Evolutionary conservation across 2,113 vertebrate species (phyloP), one percentile per base, ranked within the genome.

Genomic region (Gopherus flavomarginatus): DNA sequence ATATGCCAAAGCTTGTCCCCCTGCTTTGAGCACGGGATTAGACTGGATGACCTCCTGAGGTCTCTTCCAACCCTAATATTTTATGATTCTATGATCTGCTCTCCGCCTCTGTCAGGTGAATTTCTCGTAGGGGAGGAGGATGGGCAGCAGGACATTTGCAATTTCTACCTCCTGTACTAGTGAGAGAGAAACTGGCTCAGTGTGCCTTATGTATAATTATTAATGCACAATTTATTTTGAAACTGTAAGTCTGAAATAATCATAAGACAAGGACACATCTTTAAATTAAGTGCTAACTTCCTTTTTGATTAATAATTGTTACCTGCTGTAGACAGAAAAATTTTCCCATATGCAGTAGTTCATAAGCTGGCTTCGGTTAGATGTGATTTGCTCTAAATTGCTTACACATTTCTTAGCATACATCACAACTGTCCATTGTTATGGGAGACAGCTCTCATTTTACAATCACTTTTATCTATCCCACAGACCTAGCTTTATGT

Each of bases 291-390:
- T 57, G 12, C 8, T 79, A 78, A 78, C 47, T 94, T 90, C 87
- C 24, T 86, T 92, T 92, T 95, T 95, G 69, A 85, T 89, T 17
- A 86, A 54, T 94, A 89, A 57, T 88, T 93, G 96, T 91, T 90
- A 85, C 26, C 50, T 94, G 22, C 80, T 90, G 19, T 77, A 89
- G 52, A 56, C 21, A 72, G 14, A 77, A 93, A 84, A 52, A 84
- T 88, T 95, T 96, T 92, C 65, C 93, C 21, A 54, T 79, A 47
- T 11, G 9, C 47, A 44, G 50, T 78, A 88, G 24, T 84, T 94
- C 86, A 94, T 95, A 96, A 91, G 11, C n/a, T 90, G 78, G 54
- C 12, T 91, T 94, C 13, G 27, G 69, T 62, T 89, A 69, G 57
- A 49, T 86, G 24, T 92, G 89, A 90, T 93, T 95, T 94, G 42